Conservation (phyloP, 2,797 vertebrate species). For the Eutrigla gurnardus region DNA sequence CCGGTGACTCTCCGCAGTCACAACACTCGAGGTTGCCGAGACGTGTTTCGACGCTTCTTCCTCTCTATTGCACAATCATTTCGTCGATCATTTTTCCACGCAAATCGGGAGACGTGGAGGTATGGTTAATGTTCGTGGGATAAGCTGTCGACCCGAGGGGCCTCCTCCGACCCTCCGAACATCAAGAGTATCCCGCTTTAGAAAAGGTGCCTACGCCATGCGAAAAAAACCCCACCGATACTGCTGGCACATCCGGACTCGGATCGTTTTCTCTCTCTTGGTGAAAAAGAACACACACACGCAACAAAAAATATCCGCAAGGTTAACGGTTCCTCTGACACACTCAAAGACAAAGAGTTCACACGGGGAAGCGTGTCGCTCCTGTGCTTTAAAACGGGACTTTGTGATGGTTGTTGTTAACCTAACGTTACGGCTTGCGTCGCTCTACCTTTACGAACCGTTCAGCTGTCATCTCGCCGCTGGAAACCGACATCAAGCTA, state of each 20-base stretch:
- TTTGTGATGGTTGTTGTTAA: constrained; percentile 29
- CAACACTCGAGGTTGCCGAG: constrained; percentile 51
- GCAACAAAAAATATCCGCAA: constrained; percentile 58
- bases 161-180: constrained; percentile 72
- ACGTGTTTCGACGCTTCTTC: constrained; percentile 46
- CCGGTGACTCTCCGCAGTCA: constrained; percentile 46
- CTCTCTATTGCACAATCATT: constrained; percentile 71
- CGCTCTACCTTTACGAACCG: constrained; percentile 61
- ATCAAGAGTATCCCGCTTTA: constrained; percentile 63
- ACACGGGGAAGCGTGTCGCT: constrained; percentile 25
- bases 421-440: constrained; percentile 46
- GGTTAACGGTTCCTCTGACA: constrained; percentile 26
- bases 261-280: constrained; percentile 50
- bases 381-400: constrained; percentile 26
- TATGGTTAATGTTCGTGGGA: constrained; percentile 23
- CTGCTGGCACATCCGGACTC: constrained; percentile 77
- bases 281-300: constrained; percentile 3
- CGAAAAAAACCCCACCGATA: constrained; percentile 61
- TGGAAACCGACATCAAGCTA: not conserved
- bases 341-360: constrained; percentile 21
- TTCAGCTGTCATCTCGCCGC: constrained; percentile 81
- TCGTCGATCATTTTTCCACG: constrained; percentile 47
- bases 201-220: constrained; percentile 81
- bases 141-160: constrained; percentile 68
- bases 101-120: constrained; percentile 10